These are phyloP conservation scores for Gastrophysa polygoni DNA, from an alignment of 2,888 invertebrate genomes.

Conservation along the genomic window DNA sequence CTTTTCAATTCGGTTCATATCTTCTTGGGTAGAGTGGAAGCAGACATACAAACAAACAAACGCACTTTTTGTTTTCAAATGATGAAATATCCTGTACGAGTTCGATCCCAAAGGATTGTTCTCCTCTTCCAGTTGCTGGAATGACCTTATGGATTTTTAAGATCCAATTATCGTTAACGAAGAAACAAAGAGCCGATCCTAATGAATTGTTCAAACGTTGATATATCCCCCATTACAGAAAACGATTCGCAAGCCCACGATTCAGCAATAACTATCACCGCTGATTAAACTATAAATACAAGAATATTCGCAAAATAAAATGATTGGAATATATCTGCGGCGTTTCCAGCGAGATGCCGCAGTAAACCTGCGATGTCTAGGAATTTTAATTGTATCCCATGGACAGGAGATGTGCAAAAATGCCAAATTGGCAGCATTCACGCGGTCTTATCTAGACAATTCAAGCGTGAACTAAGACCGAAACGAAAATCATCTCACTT, in stretches of 20 bases:
- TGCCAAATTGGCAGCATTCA: constrained; percentile 33
- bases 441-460: constrained; percentile 26
- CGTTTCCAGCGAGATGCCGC: constrained; percentile 17
- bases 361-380: constrained; percentile 20
- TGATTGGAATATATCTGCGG: constrained; percentile 16
- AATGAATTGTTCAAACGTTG: constrained; percentile 22
- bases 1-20: too few species aligned
- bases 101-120: not conserved
- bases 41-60: too few species aligned
- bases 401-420: constrained; percentile 30
- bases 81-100: not conserved
- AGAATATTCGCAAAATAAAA: constrained; percentile 26
- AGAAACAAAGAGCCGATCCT: not conserved
- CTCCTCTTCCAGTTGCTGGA: not conserved
- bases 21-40: too few species aligned
- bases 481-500: constrained; percentile 30
- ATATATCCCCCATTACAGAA: constrained; percentile 23
- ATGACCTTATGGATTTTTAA: not conserved
- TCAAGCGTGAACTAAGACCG: constrained; percentile 29
- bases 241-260: constrained; percentile 25
- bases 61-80: too few species aligned
- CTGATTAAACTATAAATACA: constrained; percentile 32
- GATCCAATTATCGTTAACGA: not conserved
- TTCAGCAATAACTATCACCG: constrained; percentile 30
- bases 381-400: constrained; percentile 35